Conservation (phyloP, 2,888 invertebrate genomes). For the Lepidocyrtinus sp. region DNA sequence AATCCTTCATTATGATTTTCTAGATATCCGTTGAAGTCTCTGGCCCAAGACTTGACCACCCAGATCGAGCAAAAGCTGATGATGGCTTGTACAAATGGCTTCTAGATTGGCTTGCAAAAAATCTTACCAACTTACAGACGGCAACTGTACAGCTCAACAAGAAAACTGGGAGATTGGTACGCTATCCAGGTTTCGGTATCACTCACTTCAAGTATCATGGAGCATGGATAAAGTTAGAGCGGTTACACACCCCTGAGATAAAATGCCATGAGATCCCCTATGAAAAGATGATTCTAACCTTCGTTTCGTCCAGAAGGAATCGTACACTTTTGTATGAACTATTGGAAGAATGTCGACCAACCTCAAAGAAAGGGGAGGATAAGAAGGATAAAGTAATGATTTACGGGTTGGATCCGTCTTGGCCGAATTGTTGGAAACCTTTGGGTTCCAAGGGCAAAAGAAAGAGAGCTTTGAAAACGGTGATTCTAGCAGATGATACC, state of each 20-base stretch:
- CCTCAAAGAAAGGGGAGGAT: conserved; percentile 7
- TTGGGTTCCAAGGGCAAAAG: conserved; percentile 42
- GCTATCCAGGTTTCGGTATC: conserved; percentile 43
- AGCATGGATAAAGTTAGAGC: conserved; percentile 36
- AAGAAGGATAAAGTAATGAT: conserved; percentile 29
- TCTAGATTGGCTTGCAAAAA: conserved; percentile 36
- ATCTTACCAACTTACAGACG: conserved; percentile 30
- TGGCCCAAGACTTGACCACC: conserved; percentile 39
- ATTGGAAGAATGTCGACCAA: conserved; percentile 41
- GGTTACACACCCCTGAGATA: conserved; percentile 11
- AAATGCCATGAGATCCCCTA: conserved; percentile 17
- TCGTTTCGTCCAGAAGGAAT: conserved; percentile 37
- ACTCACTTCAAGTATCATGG: conserved; percentile 45
- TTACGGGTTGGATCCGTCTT: conserved; percentile 30
- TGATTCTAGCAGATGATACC: conserved; percentile 38
- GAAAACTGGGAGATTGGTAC: conserved; percentile 22
- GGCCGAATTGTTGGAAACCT: conserved; percentile 29
- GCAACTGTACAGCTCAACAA: conserved; percentile 30
- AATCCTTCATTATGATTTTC: no score
- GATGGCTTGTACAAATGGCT: conserved; percentile 40
- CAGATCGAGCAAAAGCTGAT: conserved; percentile 12
- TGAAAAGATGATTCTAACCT: conserved; percentile 43
- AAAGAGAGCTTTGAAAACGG: conserved; percentile 35
- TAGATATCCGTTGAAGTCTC: conserved; percentile 44
- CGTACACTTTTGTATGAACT: conserved; percentile 38